Evolutionary conservation across 2,113 vertebrate species (phyloP).

Genomic region (Xiphophorus couchianus): DNA sequence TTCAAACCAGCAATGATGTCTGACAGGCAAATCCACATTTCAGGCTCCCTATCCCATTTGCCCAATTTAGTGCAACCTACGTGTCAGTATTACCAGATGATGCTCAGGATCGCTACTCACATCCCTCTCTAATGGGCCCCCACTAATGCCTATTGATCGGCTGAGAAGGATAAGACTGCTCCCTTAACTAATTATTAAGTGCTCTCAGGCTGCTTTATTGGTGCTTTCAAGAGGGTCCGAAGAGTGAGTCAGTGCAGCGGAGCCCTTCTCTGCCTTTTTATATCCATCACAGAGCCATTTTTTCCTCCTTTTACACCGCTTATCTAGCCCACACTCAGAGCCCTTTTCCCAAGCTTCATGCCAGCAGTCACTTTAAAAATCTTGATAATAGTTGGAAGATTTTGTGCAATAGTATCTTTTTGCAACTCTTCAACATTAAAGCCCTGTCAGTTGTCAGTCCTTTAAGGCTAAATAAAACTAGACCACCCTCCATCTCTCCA

Average conservation of each 20-base stretch:
- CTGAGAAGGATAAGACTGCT: slow-evolving; percentile 66
- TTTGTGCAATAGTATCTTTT: slow-evolving; percentile 1
- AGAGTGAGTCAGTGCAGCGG: slow-evolving; percentile 51
- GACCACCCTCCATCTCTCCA: not conserved
- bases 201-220: slow-evolving; percentile 76
- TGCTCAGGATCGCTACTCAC: slow-evolving; percentile 51
- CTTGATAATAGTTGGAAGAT: not conserved
- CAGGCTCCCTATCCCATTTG: slow-evolving; percentile 54
- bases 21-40: slow-evolving; percentile 34
- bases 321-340: slow-evolving; percentile 3
- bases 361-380: slow-evolving; percentile 9
- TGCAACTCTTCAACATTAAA: not conserved
- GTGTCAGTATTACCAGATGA: slow-evolving; percentile 55
- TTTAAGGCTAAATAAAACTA: not conserved
- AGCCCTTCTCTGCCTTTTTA: slow-evolving; percentile 52
- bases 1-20: slow-evolving; percentile 39
- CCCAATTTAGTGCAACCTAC: slow-evolving; percentile 45
- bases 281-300: slow-evolving; percentile 51
- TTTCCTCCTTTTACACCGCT: slow-evolving; percentile 19
- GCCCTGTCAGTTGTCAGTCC: slow-evolving; percentile 2
- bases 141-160: slow-evolving; percentile 81
- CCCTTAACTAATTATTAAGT: slow-evolving; percentile 81
- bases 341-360: not conserved
- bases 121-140: slow-evolving; percentile 62
- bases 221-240: slow-evolving; percentile 74